phyloP scores from a whole-genome alignment of 2,797 vertebrate species.

The Brachyalestes nurse region DNA sequence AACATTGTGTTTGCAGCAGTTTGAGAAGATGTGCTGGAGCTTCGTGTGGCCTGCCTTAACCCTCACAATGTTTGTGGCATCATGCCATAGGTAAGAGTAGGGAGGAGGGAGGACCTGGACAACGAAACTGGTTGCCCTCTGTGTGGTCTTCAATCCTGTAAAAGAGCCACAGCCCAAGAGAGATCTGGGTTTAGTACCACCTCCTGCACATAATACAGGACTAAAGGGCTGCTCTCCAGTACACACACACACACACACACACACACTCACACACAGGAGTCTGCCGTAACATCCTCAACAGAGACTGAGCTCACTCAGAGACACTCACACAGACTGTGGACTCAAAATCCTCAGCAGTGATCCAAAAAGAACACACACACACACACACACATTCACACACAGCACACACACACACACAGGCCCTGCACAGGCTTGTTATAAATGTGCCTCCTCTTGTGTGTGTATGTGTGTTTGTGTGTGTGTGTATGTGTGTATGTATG shows the following conservation, averaged over 20 bases:
- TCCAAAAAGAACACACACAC: too few species aligned
- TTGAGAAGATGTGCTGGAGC: too few species aligned
- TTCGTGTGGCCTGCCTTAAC: too few species aligned
- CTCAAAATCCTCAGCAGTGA: background rate
- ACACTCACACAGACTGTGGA: background rate
- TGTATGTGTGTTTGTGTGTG: background rate
- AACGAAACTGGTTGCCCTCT: too few species aligned
- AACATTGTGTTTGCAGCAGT: too few species aligned
- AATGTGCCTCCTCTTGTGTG: conserved; percentile 66
- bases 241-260: background rate
- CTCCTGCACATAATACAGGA: background rate
- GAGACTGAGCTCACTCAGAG: background rate
- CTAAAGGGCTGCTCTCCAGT: background rate
- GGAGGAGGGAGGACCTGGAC: too few species aligned
- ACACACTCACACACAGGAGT: background rate
- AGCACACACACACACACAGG: conserved; percentile 1
- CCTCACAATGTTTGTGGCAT: too few species aligned
- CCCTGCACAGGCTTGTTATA: conserved; percentile 71
- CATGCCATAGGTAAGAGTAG: too few species aligned
- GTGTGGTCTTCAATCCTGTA: too few species aligned
- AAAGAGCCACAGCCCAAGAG: too few species aligned
- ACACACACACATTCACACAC: too few species aligned
- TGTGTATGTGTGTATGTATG: background rate
- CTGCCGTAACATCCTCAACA: background rate
- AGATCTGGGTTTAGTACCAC: background rate